Base-by-base conservation (phyloP, 2,888 invertebrate species). In the Asteroscopus sphinx region DNA sequence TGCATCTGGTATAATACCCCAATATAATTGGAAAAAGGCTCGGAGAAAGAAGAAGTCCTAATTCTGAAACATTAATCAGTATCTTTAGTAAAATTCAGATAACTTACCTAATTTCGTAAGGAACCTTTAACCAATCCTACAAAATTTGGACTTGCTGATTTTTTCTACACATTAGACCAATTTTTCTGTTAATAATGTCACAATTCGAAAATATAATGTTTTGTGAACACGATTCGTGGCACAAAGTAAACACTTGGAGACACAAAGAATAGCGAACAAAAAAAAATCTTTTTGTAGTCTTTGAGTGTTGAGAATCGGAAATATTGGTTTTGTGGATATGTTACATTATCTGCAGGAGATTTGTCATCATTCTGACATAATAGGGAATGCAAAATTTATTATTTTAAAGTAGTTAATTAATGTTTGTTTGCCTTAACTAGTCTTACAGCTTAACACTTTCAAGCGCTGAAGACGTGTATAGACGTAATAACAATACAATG, bases 161-260 rank as follows among this genome's bases (percentile, higher is more conserved):
- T 49, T 57, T 57, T 35, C 0, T 11, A 4, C n/a, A 42, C 26
- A 82, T 83, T 83, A 74, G 74, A 81, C 83, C 88, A 91, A 91
- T 89, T 91, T 91, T 87, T 88, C 87, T 89, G 86, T 91, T 90
- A 90, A 90, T 91, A 89, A 88, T 87, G 91, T 91, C 90, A 90
- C 90, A 90, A 90, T 83, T 86, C 73, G 62, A 79, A 81, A 80
- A 85, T 69, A 82, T 80, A 73, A 78, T 82, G 85, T 86, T 87
- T 83, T 84, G 83, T 82, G 79, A 82, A 78, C 60, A 59, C 70
- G 76, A 73, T 76, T 64, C 58, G 68, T 68, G 66, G 76, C 59
- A 78, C 76, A 81, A 82, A 87, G 89, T 91, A 91, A 91, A 91
- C 90, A 91, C 87, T 88, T 80, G 75, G 83, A 48, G 68, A 77